phyloP scores from a whole-genome alignment of 2,888 invertebrate genomes.

The Eupithecia subfuscata region DNA sequence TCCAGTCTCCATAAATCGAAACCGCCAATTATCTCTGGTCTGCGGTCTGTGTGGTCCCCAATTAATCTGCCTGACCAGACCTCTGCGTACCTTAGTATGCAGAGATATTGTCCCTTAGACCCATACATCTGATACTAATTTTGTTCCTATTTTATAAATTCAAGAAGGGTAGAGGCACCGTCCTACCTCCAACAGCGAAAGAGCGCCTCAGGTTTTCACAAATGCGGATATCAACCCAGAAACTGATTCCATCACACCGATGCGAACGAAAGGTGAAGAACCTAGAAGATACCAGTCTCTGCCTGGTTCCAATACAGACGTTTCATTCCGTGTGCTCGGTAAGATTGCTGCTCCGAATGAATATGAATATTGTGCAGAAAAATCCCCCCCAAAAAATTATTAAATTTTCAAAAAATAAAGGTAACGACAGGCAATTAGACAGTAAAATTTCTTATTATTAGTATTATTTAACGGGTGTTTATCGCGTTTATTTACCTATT shows the following conservation, averaged over 20 bases:
- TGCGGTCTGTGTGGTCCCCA: neutral
- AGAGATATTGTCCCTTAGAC: neutral
- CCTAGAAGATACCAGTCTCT: slow-evolving; percentile 56
- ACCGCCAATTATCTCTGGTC: neutral
- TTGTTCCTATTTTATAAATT: slow-evolving; percentile 8
- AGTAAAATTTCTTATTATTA: neutral
- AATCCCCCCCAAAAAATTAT: too few relatives aligned
- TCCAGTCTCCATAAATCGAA: neutral
- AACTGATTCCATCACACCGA: slow-evolving; percentile 54
- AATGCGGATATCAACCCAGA: slow-evolving; percentile 71
- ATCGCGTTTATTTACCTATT: too few relatives aligned
- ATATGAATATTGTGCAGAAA: neutral
- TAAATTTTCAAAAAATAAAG: too few relatives aligned
- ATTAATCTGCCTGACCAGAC: neutral
- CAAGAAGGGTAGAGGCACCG: slow-evolving; percentile 59
- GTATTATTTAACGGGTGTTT: too few relatives aligned
- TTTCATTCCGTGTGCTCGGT: slow-evolving; percentile 71
- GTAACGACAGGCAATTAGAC: neutral
- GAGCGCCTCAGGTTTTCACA: slow-evolving; percentile 64
- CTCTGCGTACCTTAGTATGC: neutral
- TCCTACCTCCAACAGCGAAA: slow-evolving; percentile 59
- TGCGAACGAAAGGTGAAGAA: slow-evolving; percentile 52
- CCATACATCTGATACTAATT: neutral
- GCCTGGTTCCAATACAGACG: slow-evolving; percentile 62
- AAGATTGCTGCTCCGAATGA: slow-evolving; percentile 35